A percentile compares a stretch with the other conserved stretches of the same genome.
Conservation (phyloP, 2,888 invertebrate species). For the Xanthia icteritia region DNA sequence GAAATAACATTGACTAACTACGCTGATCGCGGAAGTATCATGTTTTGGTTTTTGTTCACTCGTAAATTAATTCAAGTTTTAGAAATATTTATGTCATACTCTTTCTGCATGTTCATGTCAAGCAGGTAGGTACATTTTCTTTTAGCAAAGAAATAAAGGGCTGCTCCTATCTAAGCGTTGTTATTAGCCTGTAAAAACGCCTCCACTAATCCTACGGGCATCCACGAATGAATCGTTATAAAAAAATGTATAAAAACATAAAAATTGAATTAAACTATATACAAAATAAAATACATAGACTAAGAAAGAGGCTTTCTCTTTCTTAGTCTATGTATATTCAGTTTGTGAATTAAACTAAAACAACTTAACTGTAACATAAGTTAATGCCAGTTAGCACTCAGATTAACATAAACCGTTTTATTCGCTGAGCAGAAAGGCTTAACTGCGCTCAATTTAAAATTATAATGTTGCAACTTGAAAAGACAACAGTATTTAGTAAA, state of each 20-base stretch:
- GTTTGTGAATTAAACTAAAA: constrained; percentile 5
- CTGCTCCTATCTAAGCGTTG: neutral
- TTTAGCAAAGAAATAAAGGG: neutral
- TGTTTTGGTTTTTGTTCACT: neutral
- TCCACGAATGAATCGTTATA: neutral
- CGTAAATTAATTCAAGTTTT: neutral
- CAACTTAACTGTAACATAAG: constrained; percentile 22
- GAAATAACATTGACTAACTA: neutral
- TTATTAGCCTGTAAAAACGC: neutral
- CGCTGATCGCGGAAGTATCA: no score
- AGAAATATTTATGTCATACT: neutral
- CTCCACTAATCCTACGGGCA: neutral
- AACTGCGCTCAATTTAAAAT: constrained; percentile 52
- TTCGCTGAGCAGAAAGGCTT: constrained; percentile 31
- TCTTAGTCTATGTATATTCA: neutral
- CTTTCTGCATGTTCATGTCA: neutral
- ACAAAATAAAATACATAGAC: neutral
- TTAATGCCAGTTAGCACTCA: constrained; percentile 36
- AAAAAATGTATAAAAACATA: neutral
- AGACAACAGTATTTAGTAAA: constrained; percentile 27
- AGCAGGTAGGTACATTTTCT: neutral
- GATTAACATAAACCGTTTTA: constrained; percentile 47
- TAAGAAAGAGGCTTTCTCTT: no score
- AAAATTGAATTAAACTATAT: neutral
- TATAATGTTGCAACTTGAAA: constrained; percentile 53